Evolutionary conservation across 2,797 vertebrate species (phyloP).

Genomic region (Spheniscus humboldti): DNA sequence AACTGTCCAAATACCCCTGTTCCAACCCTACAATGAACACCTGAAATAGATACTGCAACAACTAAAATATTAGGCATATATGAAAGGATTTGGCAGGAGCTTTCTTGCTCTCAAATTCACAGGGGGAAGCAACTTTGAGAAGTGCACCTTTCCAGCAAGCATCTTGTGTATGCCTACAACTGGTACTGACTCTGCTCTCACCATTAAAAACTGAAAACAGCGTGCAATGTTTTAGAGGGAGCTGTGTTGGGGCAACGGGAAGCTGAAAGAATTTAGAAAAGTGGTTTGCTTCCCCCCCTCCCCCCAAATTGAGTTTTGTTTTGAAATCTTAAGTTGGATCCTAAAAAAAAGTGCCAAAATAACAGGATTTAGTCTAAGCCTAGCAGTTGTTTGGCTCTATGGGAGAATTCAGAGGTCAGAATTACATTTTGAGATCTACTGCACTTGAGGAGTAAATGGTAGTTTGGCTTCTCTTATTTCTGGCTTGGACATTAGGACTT

Average conservation of each 20-base stretch:
- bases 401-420: not conserved
- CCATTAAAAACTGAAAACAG: not conserved
- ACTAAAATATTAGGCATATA: not conserved
- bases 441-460: not conserved
- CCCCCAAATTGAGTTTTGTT: not conserved
- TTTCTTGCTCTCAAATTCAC: not conserved
- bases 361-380: not conserved
- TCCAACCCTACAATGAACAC: not conserved
- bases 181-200: not conserved
- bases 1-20: not conserved
- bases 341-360: not conserved
- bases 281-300: not conserved
- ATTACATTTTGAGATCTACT: not conserved
- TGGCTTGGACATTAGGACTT: not conserved
- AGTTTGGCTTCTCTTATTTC: not conserved
- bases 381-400: not conserved
- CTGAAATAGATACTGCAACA: not conserved
- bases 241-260: conserved; percentile 30
- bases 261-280: not conserved
- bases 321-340: not conserved
- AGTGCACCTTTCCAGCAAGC: not conserved
- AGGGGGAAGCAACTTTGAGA: not conserved
- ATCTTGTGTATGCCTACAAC: not conserved
- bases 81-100: not conserved
- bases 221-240: not conserved